Evolutionary conservation across 2,888 invertebrate species (phyloP), one percentile per base, ranked within the genome.

Genomic region (Pteria penguin): DNA sequence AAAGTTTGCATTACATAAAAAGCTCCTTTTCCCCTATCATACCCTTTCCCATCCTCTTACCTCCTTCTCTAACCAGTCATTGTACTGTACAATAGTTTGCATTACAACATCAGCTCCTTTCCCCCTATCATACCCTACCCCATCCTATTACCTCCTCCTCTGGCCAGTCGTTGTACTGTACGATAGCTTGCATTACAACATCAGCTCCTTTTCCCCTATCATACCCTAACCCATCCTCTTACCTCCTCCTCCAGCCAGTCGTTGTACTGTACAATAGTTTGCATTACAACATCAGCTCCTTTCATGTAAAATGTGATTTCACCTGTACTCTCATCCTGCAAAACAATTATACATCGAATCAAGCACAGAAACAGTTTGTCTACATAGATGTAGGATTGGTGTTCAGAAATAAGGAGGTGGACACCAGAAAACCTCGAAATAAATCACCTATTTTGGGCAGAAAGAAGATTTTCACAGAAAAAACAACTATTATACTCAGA

Each of bases 81-180:
- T 98, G 91, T 97, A 97, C 83, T 96, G 96, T 2, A 99, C 96
- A 88, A 98, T 96, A 36, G 94, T 94, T 4, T 96, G 94, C 95
- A 99, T 96, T 0, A 98, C 97, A 33, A 97, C 96, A 93, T 99
- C 99, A 0, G 99, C 99, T 18, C 99, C 99, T n/a, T n/a, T n/a
- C n/a, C n/a, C n/a, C n/a, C n/a, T n/a, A n/a, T n/a, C n/a, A n/a
- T n/a, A n/a, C n/a, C n/a, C n/a, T n/a, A n/a, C n/a, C n/a, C n/a
- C n/a, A n/a, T n/a, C n/a, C n/a, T n/a, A n/a, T 69, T 77, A 92
- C 92, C 92, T 98, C 98, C 89, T 96, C 96, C 84, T 95, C 96
- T 74, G 99, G 93, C 99, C 99, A 99, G 91, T 96, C 96, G 70
- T 98, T 98, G 91, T 97, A 97, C 83, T 96, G 96, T 2, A 99